These are phyloP conservation scores for Dromas ardeola DNA, from an alignment of 2,113 vertebrate species.

Conservation along the genomic window DNA sequence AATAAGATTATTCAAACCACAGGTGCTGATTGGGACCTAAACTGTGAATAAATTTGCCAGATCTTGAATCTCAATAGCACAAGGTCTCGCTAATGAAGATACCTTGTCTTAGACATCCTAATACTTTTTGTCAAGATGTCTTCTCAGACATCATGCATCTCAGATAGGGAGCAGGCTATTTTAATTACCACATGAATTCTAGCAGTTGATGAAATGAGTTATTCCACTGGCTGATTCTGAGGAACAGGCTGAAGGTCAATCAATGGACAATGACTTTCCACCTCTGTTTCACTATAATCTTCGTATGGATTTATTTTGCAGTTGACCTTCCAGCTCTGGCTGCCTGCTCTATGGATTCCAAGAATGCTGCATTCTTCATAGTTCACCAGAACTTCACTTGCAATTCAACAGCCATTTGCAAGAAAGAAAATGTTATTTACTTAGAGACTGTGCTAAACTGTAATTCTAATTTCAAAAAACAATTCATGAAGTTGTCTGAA, in stretches of 20 bases:
- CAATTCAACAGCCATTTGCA: background rate
- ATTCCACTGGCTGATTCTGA: background rate
- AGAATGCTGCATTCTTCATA: background rate
- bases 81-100: background rate
- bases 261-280: background rate
- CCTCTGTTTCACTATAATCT: background rate
- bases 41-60: background rate
- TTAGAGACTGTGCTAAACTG: background rate
- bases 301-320: background rate
- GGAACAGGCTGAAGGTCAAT: background rate
- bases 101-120: background rate
- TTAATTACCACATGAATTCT: background rate
- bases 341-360: background rate
- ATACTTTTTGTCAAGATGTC: background rate
- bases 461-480: background rate
- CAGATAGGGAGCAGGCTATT: background rate
- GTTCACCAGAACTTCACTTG: background rate
- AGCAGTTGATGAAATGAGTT: background rate
- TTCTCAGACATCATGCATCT: background rate
- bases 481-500: background rate
- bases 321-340: background rate
- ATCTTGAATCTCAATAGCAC: background rate
- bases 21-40: background rate
- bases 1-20: background rate
- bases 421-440: background rate